Base-by-base conservation (phyloP, 2,888 invertebrate species). In the Netelia fuscicornis region DNA sequence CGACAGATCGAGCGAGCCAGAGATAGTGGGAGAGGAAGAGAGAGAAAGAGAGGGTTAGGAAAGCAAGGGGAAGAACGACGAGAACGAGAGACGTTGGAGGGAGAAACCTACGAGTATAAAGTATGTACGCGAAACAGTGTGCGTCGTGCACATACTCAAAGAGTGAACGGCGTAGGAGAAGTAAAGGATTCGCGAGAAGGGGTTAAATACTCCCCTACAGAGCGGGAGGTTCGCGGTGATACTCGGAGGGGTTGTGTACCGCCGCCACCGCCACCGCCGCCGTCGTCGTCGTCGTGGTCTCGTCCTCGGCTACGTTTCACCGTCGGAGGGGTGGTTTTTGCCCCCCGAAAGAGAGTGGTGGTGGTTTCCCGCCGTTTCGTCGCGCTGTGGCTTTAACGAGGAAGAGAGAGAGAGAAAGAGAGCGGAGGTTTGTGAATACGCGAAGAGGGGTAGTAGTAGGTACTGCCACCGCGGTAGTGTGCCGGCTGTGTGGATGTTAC, bases 391-490 rank as follows among this genome's bases (percentile, higher is more conserved):
- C 58, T 25, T n/a, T 64, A 64, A 65, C 37, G 72, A 72, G 64
- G 52, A 42, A 56, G 71, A 78, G 72, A 58, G 58, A 62, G 44
- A 81, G 71, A 68, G 65, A 64, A 74, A 86, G 85, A 82, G 87
- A 88, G 85, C 72, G 81, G 48, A 42, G 67, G 81, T 79, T 82
- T 77, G 80, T 60, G 83, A 83, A 76, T 79, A 68, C 80, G 60
- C 79, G 87, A 83, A 74, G 88, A 83, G 87, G 87, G 86, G 86
- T 86, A 84, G 84, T 88, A 88, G 82, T 87, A 86, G 5, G 83
- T 87, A 87, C 87, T 74, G 70, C 67, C 62, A 70, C 60, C 64
- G 65, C 80, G 48, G 11, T 48, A 10, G 20, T 58, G 58, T 58
- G 58, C 58, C 10, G 13, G 2, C 37, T 6, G 37, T 71, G 52